Conservation (phyloP, 2,888 invertebrate species). For the Amaurobius ferox region DNA sequence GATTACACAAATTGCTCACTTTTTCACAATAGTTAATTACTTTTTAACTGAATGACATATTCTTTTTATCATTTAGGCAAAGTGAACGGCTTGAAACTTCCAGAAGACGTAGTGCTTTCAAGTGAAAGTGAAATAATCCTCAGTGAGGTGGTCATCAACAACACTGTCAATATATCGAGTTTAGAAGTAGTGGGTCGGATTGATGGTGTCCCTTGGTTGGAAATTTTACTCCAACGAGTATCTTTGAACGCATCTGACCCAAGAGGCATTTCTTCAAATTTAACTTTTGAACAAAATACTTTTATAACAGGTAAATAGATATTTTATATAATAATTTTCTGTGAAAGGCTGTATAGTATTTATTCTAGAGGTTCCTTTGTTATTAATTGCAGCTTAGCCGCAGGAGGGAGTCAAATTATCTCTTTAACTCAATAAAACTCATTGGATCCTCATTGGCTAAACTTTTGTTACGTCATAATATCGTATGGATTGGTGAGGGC, state of each 20-base stretch:
- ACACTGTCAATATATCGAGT: not conserved
- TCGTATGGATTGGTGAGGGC: too few relatives aligned
- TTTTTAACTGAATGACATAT: too few relatives aligned
- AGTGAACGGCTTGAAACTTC: slow-evolving; percentile 31
- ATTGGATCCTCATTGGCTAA: too few relatives aligned
- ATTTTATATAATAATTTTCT: too few relatives aligned
- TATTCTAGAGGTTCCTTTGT: too few relatives aligned
- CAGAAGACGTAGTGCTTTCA: slow-evolving; percentile 33
- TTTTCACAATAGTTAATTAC: too few relatives aligned
- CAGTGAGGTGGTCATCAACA: not conserved
- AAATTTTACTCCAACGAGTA: not conserved
- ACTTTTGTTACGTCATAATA: too few relatives aligned
- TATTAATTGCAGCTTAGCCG: too few relatives aligned
- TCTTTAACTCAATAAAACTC: too few relatives aligned
- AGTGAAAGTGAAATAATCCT: slow-evolving; percentile 22
- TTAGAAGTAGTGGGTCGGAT: not conserved
- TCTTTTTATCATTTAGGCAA: slow-evolving; percentile 4
- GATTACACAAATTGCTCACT: too few relatives aligned
- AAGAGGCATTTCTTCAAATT: not conserved
- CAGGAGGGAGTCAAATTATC: too few relatives aligned
- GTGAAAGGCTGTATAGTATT: too few relatives aligned
- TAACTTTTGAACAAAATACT: not conserved
- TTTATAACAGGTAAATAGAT: not conserved
- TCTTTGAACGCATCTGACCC: not conserved
- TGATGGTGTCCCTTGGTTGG: not conserved